Evolutionary conservation across 2,113 vertebrate genomes (phyloP), one percentile per base, ranked within the genome.

Genomic region (Camarhynchus parvulus): DNA sequence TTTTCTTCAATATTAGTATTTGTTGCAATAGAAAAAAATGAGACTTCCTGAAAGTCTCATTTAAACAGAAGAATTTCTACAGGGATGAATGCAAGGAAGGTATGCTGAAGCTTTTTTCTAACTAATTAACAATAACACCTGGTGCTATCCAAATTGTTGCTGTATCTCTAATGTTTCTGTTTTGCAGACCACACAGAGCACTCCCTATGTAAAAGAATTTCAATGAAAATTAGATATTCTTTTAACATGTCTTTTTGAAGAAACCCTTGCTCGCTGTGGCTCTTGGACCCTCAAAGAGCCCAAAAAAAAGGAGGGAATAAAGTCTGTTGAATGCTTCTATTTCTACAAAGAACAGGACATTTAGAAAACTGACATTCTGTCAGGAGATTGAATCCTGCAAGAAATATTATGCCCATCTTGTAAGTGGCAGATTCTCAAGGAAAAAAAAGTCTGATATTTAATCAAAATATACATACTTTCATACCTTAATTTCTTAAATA

Each of bases 181-280:
- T 42, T 47, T 47, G 46, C 12, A 11, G 22, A 47, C 46, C 46
- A 47, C 11, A 47, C 9, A 53, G 37, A 86, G 3, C 7, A 72
- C 5, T 81, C 2, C 11, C 27, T 25, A 31, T 39, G 4, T 52
- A 47, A 77, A 59, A 39, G 21, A 81, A 52, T 41, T 42, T 58
- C 10, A 63, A 3, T 42, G n/a, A 88, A 81, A 77, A 73, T 68
- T 25, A n/a, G 23, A 37, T 63, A 15, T 44, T 89, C 17, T 69
- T 76, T 78, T 35, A 35, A 11, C 2, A 19, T 7, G 1, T 9
- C 6, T 50, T 85, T 81, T 56, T 46, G 13, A 55, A 69, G 22
- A 21, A 4, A 2, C 5, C 3, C 10, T 55, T 55, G 21, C 2
- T 87, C 49, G 11, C 18, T 14, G 5, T 13, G 14, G 2, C 17